phyloP scores from a whole-genome alignment of 23 tunicate species.

The Ascidia mentula region DNA sequence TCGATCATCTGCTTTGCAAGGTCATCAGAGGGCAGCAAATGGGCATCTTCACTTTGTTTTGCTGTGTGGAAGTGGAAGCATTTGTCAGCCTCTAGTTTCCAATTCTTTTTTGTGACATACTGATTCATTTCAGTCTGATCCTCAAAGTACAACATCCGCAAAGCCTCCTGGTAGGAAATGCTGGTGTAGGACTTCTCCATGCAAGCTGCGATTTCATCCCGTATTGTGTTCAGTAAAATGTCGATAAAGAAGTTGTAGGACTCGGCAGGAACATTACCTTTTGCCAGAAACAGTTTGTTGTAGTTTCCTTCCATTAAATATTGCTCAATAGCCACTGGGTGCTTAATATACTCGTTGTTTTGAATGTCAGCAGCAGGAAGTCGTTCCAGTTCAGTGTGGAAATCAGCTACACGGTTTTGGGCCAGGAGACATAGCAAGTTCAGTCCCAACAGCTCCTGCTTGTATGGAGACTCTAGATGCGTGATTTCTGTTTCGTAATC shows the following conservation, averaged over 20 bases:
- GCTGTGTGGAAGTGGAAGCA: slow-evolving; percentile 44
- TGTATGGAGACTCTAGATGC: slow-evolving; percentile 60
- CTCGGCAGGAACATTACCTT: slow-evolving; percentile 94
- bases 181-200: slow-evolving; percentile 91
- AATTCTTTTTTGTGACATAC: slow-evolving; percentile 51
- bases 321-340: slow-evolving; percentile 96
- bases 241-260: slow-evolving; percentile 94
- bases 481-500: slow-evolving; percentile 65
- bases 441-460: slow-evolving; percentile 87
- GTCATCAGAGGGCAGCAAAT: slow-evolving; percentile 62
- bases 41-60: slow-evolving; percentile 45
- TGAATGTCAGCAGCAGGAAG: slow-evolving; percentile 68
- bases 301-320: slow-evolving; percentile 99
- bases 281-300: slow-evolving; percentile 92
- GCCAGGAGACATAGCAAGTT: slow-evolving; percentile 89
- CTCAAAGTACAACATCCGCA: slow-evolving; percentile 83
- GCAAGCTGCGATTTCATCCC: slow-evolving; percentile 97
- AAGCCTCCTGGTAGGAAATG: slow-evolving; percentile 63
- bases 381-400: slow-evolving; percentile 97
- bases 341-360: slow-evolving; percentile 84
- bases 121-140: slow-evolving; percentile 36
- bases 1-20: slow-evolving; percentile 82
- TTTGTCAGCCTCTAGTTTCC: slow-evolving; percentile 52
- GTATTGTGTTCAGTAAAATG: slow-evolving; percentile 82
- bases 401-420: slow-evolving; percentile 99